Evolutionary conservation across 2,888 invertebrate species (phyloP).

Genomic region (Corythucha ciliata): DNA sequence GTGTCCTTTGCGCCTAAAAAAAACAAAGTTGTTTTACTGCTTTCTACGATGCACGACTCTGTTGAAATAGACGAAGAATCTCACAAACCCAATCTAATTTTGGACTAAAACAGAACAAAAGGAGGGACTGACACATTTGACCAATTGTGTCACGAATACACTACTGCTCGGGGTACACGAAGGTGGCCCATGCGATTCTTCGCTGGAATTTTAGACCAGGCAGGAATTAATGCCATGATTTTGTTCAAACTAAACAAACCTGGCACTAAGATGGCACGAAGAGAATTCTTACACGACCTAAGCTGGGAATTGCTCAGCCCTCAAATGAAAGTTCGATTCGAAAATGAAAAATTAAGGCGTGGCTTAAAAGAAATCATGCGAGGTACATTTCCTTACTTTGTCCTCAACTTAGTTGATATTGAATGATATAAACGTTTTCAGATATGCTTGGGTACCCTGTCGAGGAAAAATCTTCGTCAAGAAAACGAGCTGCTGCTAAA

Average conservation of each 20-base stretch:
- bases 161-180: constrained; percentile 31
- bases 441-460: too few species aligned
- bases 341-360: neutral
- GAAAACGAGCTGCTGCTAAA: too few species aligned
- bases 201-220: constrained; percentile 24
- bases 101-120: constrained; percentile 36
- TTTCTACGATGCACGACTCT: constrained; percentile 35
- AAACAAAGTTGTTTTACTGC: constrained; percentile 34
- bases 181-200: constrained; percentile 35
- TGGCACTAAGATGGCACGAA: constrained; percentile 16
- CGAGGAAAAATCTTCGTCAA: too few species aligned
- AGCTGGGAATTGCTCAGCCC: constrained; percentile 10
- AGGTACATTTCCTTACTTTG: too few species aligned
- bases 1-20: constrained; percentile 36
- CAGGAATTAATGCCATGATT: constrained; percentile 20
- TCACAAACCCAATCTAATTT: constrained; percentile 34
- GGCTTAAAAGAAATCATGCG: constrained; percentile 3
- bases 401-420: too few species aligned
- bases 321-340: neutral
- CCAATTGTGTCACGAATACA: constrained; percentile 34
- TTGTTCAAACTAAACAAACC: constrained; percentile 17
- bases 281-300: constrained; percentile 17
- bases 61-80: constrained; percentile 32
- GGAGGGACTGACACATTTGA: constrained; percentile 36
- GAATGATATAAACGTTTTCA: too few species aligned